Base-by-base conservation (phyloP, 2,888 invertebrate genomes). In the Galeruca laticollis region DNA sequence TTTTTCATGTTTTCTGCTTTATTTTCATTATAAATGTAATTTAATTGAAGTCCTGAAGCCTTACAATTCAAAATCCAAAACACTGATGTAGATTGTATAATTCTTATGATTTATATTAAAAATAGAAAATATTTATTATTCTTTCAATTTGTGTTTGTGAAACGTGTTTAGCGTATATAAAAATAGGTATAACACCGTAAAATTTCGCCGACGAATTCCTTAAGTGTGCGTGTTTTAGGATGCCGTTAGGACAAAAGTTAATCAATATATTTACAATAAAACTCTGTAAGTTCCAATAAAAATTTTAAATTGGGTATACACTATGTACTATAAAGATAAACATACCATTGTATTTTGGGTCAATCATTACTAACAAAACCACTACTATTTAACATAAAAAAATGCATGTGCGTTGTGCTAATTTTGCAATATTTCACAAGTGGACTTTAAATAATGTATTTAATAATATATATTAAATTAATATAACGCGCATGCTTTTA, bases 401-500 rank as follows among this genome's bases (percentile, higher is more conserved):
- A 51, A 64, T 72, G 75, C 75, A 75, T 73, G 73, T 69, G 73
- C 73, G 73, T 75, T 75, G 61, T 75, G 72, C 71, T 75, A 73
- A 75, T 73, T 70, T 64, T 59, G 49, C 43, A 21, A 52, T 61
- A 51, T 66, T 68, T 71, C 56, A 63, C 56, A 86, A 85, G 86
- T 87, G 86, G 87, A 87, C 87, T 87, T 87, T 86, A 86, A 87
- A 86, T 81, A 81, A 78, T 78, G 72, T 60, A 31, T 72, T 35
- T 21, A 26, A 31, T 47, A 33, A 60, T 47, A n/a, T 56, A 18
- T 31, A 56, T 26, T 74, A 69, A 51, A 74, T 73, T 77, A 73
- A 76, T 75, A 77, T 77, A 75, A 76, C 77, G 79, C 78, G 79
- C 77, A 80, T 79, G 77, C 78, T 75, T 72, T 61, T 68, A n/a